Conservation (phyloP, 2,797 vertebrate species). For the Tiaroga cobitis region DNA sequence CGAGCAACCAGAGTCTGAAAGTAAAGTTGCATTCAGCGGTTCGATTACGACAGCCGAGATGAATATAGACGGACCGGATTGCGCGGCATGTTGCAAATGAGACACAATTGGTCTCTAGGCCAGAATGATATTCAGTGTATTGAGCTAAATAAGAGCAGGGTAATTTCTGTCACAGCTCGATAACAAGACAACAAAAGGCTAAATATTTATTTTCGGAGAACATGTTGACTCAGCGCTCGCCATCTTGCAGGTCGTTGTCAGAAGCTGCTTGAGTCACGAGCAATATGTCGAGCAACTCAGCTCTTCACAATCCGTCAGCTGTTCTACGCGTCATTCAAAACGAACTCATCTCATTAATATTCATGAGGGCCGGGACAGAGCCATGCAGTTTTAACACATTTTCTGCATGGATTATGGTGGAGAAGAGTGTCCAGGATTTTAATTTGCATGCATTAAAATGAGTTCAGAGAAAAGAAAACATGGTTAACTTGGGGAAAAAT, state of each 20-base stretch:
- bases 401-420: background rate
- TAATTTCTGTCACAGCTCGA: conserved; percentile 22
- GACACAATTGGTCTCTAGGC: background rate
- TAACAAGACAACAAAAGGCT: conserved; percentile 34
- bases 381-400: background rate
- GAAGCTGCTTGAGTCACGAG: conserved; percentile 15
- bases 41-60: background rate
- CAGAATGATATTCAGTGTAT: background rate
- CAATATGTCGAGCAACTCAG: conserved; percentile 24
- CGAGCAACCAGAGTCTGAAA: background rate
- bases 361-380: background rate
- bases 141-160: background rate
- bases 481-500: background rate
- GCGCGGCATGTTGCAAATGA: background rate
- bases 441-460: background rate
- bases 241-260: conserved; percentile 33
- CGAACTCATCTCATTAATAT: conserved; percentile 24
- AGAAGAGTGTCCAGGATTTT: background rate
- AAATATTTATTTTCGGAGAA: conserved; percentile 34
- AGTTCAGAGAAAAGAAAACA: background rate
- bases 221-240: conserved; percentile 30
- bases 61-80: background rate
- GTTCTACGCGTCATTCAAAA: conserved; percentile 8
- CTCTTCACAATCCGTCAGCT: background rate
- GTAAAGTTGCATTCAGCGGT: background rate